These are phyloP conservation scores for Leptopilina clavipes DNA, from an alignment of 1,140 invertebrate genomes.

Conservation along the genomic window DNA sequence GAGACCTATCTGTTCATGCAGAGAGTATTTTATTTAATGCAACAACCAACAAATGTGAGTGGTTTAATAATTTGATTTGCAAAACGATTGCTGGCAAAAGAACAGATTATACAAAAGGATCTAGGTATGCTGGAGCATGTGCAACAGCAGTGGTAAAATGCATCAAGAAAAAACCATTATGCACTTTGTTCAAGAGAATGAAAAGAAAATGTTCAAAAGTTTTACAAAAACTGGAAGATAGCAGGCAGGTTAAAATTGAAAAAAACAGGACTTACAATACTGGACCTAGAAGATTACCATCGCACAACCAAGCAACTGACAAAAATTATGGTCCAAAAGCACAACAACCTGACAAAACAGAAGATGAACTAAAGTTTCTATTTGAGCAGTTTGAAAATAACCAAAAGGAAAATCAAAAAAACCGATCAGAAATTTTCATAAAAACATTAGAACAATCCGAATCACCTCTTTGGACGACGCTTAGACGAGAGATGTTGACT, in stretches of 20 bases:
- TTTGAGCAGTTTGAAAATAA: neutral
- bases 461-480: no score
- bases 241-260: slow-evolving; percentile 35
- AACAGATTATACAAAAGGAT: no score
- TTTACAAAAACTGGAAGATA: slow-evolving; percentile 36
- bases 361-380: neutral
- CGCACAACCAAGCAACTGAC: no score
- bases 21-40: no score
- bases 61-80: slow-evolving; percentile 50
- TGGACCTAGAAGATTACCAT: no score
- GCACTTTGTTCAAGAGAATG: slow-evolving; percentile 17
- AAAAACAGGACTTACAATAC: slow-evolving; percentile 15
- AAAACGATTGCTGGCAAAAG: slow-evolving; percentile 67
- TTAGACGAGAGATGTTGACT: no score
- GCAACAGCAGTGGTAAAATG: slow-evolving; percentile 56
- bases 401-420: slow-evolving; percentile 37
- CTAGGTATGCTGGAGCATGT: slow-evolving; percentile 60
- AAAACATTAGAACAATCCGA: no score
- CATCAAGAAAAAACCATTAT: no score
- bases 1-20: slow-evolving; percentile 42
- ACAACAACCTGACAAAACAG: slow-evolving; percentile 43
- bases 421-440: slow-evolving; percentile 49
- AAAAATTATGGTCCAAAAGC: slow-evolving; percentile 52
- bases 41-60: no score
- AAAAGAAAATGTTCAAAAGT: slow-evolving; percentile 33